Conservation (phyloP, 2,888 invertebrate species). For the Eristalis arbustorum region DNA sequence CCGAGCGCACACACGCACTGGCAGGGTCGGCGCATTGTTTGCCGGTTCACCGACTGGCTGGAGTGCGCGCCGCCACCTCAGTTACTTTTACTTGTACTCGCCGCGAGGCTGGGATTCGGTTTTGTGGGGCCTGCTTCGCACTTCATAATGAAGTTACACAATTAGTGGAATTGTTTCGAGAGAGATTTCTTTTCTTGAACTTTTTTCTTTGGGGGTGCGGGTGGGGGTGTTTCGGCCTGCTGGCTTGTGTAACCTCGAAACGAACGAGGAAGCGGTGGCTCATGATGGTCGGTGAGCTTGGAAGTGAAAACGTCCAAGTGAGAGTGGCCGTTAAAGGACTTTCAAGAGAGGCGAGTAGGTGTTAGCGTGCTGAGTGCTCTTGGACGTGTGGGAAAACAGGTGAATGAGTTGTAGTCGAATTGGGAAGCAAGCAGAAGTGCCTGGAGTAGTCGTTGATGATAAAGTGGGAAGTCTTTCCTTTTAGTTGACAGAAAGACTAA, state of each 20-base stretch:
- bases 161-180: constrained; percentile 15
- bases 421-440: too few species aligned
- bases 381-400: too few species aligned
- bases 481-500: too few species aligned
- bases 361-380: background rate
- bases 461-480: too few species aligned
- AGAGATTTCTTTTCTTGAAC: constrained; percentile 23
- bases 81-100: background rate
- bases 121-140: background rate
- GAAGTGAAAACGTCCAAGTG: background rate
- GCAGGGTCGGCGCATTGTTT: constrained; percentile 29
- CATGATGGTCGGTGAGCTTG: background rate
- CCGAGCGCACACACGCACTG: constrained; percentile 5
- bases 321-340: background rate
- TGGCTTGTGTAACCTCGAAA: background rate
- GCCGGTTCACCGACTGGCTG: constrained; percentile 18
- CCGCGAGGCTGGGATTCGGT: background rate
- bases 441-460: too few species aligned
- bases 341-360: background rate
- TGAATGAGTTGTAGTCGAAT: too few species aligned
- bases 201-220: background rate
- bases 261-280: background rate
- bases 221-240: background rate
- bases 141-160: constrained; percentile 16
- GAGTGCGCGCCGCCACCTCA: background rate